Base-by-base conservation (phyloP, 2,888 invertebrate genomes). In the Epinotia nisella region DNA sequence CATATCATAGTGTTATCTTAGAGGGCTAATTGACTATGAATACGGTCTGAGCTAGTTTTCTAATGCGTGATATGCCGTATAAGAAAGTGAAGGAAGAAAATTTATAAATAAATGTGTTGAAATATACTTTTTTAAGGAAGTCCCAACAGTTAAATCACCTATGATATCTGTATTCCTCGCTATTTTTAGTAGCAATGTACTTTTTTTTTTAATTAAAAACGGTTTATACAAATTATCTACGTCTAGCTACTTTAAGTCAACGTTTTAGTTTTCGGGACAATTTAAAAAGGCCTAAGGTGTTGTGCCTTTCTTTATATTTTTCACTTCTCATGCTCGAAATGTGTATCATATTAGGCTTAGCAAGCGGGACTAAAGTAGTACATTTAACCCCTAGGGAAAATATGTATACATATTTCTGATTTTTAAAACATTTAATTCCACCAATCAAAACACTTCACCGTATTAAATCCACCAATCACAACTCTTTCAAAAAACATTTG, bases 51-150 rank as follows among this genome's bases (percentile, higher is more conserved):
- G 83, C 86, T 87, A 87, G 78, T 77, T 77, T 78, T 82, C 83
- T 83, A 77, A 82, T 83, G 91, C 88, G 92, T 92, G 92, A 92
- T 91, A 92, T 92, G 91, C 89, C 85, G 85, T 85, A 83, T 64
- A 83, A 87, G 82, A 85, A 85, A 86, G 90, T 90, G 90, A 88
- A 87, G 87, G 87, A 88, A 86, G 82, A 82, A 82, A 39, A 49
- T 67, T 67, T 59, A 62, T 69, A 69, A 68, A 59, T 64, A 69
- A 69, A 75, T 79, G 85, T 87, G 86, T 80, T 86, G 84, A 83
- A 86, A 89, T 87, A 89, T 85, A 87, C 79, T 85, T 87, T 74
- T 74, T 74, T 65, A 74, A 51, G 9, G 24, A 68, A 45, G 39
- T n/a, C 39, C 10, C 17, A 64, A 49, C 45, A 64, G 58, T 29